phyloP scores from a whole-genome alignment of 2,113 vertebrate species.

The Ginglymostoma cirratum region DNA sequence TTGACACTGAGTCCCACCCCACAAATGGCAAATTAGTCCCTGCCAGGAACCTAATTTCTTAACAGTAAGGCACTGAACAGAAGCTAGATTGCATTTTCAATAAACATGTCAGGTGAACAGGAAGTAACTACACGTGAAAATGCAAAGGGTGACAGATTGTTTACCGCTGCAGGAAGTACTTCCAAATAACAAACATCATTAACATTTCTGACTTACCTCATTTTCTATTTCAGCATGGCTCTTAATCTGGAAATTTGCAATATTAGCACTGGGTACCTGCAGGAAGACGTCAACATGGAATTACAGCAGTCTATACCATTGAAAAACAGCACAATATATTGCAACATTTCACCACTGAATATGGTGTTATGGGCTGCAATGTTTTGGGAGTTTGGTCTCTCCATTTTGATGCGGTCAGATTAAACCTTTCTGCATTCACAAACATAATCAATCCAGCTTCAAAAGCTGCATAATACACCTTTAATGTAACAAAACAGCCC shows the following conservation, averaged over 20 bases:
- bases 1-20: background rate
- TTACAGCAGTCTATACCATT: too few species aligned
- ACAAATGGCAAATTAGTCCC: background rate
- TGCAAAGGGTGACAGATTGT: background rate
- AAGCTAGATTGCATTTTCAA: background rate
- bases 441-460: background rate
- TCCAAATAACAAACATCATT: background rate
- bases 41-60: background rate
- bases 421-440: background rate
- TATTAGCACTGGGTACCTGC: conserved; percentile 45
- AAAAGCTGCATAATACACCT: background rate
- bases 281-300: conserved; percentile 3
- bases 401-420: background rate
- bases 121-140: background rate
- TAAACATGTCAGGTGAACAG: background rate
- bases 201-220: conserved; percentile 56
- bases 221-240: conserved; percentile 74
- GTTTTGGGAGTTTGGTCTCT: background rate
- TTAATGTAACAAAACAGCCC: background rate
- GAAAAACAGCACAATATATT: background rate
- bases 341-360: background rate
- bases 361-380: background rate
- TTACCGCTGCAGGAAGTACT: background rate
- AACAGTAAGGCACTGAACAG: background rate
- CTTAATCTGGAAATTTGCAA: conserved; percentile 67